Base-by-base conservation (phyloP, 2,888 invertebrate genomes). In the Drosophila neotestacea region DNA sequence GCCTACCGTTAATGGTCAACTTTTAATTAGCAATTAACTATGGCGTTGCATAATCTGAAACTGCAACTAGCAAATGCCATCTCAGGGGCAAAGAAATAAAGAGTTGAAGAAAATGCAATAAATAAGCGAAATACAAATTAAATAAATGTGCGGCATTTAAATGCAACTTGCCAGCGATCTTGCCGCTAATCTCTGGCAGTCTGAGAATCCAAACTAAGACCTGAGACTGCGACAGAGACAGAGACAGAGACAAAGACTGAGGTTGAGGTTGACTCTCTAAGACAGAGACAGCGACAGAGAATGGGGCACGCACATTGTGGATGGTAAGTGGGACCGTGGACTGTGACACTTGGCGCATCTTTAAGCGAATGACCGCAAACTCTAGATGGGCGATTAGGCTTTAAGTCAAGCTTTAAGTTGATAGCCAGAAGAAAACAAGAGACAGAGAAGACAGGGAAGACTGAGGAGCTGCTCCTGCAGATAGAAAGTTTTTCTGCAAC, bases 71-170 rank as follows among this genome's bases (percentile, higher is more conserved):
- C 48, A 62, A 70, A 62, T 64, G 58, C 58, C 34, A 46, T 50
- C 51, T 65, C 68, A 64, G 63, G 34, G 63, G 58, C 61, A 50
- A 44, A 61, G 70, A 73, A 50, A 46, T 41, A 64, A 56, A 52
- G 50, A 63, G 62, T 67, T 41, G 55, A 65, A 41, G 74, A 28
- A 78, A 76, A 70, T 61, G 85, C 72, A 79, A 65, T 69, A 61
- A 73, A 64, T 77, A 70, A 80, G n/a, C 62, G 60, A 60, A 76
- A 73, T 76, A 73, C 70, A 86, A 86, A 86, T 85, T 85, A 88
- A 86, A 86, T 85, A 88, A 88, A 88, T 86, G 81, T 78, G 84
- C 76, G 63, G 86, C 81, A 88, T 86, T 88, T 83, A 88, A 88
- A 86, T 64, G 84, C 72, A 74, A 79, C 70, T 67, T 55, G 67